Evolutionary conservation across 2,888 invertebrate species (phyloP), one percentile per base, ranked within the genome.

Genomic region (Pyrrhia umbra): DNA sequence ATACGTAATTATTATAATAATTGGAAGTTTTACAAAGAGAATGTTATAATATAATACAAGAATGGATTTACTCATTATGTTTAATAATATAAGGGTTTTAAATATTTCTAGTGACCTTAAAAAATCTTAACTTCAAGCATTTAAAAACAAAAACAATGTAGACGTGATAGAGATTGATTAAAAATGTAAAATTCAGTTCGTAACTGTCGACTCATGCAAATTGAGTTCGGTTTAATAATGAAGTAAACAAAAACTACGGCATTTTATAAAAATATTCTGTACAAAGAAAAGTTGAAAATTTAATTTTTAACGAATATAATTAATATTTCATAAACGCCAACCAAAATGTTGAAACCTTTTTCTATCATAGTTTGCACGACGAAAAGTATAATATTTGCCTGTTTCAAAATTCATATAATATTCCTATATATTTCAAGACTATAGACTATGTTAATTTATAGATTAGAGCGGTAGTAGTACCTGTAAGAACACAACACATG

Each of bases 191-290:
- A 58, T 30, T 49, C 65, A 37, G 43, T 34, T 34, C 13, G 34
- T 20, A 43, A 23, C 18, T 43, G 37, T 23, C 18, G 43, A 43
- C 43, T 43, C 42, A 43, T 21, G 57, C 37, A 65, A 65, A 65
- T 65, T 57, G 57, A 18, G 21, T 43, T 27, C 64, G 43, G 21
- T 47, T 52, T 37, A 42, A 30, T 67, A 47, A 60, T 60, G 50
- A 67, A 59, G 42, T 60, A 42, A 47, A 66, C n/a, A 40, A 27
- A 65, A 59, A 37, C 13, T 20, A 16, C 21, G 1, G 9, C 27
- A 16, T 47, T 66, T 40, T n/a, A n/a, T 34, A 18, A 34, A 42
- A 45, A 6, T n/a, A 64, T 43, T 37, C 6, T 10, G 16, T 49
- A 37, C 0, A 4, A 46, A 40, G 27, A 39, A 49, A 64, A 20